Evolutionary conservation across 2,888 invertebrate species (phyloP), one percentile per base, ranked within the genome.

Genomic region (Incurvaria masculella): DNA sequence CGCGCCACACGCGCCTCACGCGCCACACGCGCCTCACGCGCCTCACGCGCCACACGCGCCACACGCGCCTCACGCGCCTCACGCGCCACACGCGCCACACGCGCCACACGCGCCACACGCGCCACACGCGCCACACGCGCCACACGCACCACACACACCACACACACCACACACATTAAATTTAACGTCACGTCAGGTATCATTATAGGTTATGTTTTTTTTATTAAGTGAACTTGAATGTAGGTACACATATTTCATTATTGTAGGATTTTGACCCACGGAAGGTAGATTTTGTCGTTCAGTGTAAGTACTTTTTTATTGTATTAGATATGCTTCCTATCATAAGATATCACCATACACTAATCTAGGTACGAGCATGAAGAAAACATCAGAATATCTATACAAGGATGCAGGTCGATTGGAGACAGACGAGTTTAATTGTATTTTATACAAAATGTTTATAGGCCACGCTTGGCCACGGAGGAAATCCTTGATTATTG

Each of bases 401-500:
- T 11, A n/a, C 8, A 33, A 4, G 8, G 11, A 33, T 11, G n/a
- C n/a, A n/a, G n/a, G n/a, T n/a, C n/a, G 11, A 33, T 23, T 4
- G 8, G 11, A 4, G 33, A 11, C 33, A 33, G 33, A 8, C 4
- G 14, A 14, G 14, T 58, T 63, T 62, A 65, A 69, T 72, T n/a
- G 73, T 68, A 71, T 72, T 65, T 75, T 75, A 66, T 70, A 65
- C 69, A 63, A 71, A 23, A 73, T 78, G 78, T 73, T 78, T 78
- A 78, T 78, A 78, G 78, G 69, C 72, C 72, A 69, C 69, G 65
- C 69, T 71, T 66, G 47, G 51, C 49, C 44, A 49, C 43, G 76
- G 78, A 76, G 71, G 78, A 72, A 74, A 75, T 71, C 74, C 73
- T 67, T 69, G 70, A 72, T 74, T 69, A 67, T 68, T 72, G 66